Base-by-base conservation (phyloP, 1,140 invertebrate genomes). In the Acromyrmex heyeri region DNA sequence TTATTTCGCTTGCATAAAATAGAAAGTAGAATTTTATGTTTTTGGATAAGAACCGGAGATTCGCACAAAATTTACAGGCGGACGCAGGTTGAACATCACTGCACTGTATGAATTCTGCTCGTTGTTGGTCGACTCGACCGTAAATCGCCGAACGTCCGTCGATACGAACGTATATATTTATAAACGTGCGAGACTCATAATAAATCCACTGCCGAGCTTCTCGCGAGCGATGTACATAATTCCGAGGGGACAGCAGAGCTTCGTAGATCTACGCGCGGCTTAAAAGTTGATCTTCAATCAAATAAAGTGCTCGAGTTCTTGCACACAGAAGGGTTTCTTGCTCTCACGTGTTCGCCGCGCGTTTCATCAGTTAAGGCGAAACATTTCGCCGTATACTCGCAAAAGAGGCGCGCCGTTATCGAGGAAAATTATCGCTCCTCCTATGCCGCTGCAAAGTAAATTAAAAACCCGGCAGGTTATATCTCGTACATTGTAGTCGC, bases 91-190 rank as follows among this genome's bases (percentile, higher is more conserved):
- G 10, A 44, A 44, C 38, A 10, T 44, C 38, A 44, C 38, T 10
- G 8, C 10, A 3, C 38, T 44, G 8, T 44, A 44, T 75, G 65
- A 87, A 85, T 67, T 53, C 81, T 16, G 50, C 38, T 27, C 61
- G 50, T 44, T 44, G 44, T 30, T 57, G 50, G n/a, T n/a, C 78
- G 44, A 50, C 24, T 14, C 73, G 24, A 7, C 27, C 34, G 18
- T 67, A 72, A 87, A 65, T 76, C 14, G 57, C 69, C 55, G 34
- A 86, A 79, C 50, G 57, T 87, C n/a, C 82, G 21, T 44, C 72
- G 72, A 75, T 59, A 21, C 30, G 38, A 69, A 77, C 21, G 24
- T 59, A 59, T 44, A 77, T 53, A 53, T 69, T 67, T 24, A 59
- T 44, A 76, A 44, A 76, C 44, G 30, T 27, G 34, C 48, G 61